Conservation (phyloP, 2,888 invertebrate species). For the Erynnis tages region DNA sequence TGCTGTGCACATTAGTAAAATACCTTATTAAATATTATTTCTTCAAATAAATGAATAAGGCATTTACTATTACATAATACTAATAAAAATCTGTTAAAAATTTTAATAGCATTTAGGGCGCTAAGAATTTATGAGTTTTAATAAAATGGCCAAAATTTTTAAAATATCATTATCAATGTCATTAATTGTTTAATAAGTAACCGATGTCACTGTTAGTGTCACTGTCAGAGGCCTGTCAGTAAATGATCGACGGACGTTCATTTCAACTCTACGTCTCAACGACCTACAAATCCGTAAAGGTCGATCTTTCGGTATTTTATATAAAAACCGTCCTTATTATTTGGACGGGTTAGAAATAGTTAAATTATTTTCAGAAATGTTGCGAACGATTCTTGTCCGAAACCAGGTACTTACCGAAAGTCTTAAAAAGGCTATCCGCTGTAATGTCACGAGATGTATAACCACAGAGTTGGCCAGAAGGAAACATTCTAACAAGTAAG, state of each 20-base stretch:
- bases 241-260: constrained; percentile 23
- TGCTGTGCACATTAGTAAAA: no score
- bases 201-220: constrained; percentile 32
- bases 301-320: constrained; percentile 58
- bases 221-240: constrained; percentile 26
- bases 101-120: no score
- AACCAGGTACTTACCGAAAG: constrained; percentile 84
- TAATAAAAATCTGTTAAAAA: no score
- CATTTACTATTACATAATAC: no score
- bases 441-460: constrained; percentile 82
- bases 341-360: constrained; percentile 64
- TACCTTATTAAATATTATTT: no score
- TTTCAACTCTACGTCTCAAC: constrained; percentile 57
- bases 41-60: no score
- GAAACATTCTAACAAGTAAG: constrained; percentile 83
- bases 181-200: no score
- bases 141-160: no score
- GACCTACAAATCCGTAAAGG: constrained; percentile 76
- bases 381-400: constrained; percentile 87
- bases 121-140: no score
- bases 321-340: constrained; percentile 62
- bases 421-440: constrained; percentile 81
- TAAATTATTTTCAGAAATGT: constrained; percentile 71
- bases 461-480: constrained; percentile 83
- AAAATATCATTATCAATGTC: no score